A percentile compares a stretch with the other conserved stretches of the same genome.
These are phyloP conservation scores for Sphyrna mokarran DNA, from an alignment of 2,113 vertebrate species.

Conservation along the genomic window DNA sequence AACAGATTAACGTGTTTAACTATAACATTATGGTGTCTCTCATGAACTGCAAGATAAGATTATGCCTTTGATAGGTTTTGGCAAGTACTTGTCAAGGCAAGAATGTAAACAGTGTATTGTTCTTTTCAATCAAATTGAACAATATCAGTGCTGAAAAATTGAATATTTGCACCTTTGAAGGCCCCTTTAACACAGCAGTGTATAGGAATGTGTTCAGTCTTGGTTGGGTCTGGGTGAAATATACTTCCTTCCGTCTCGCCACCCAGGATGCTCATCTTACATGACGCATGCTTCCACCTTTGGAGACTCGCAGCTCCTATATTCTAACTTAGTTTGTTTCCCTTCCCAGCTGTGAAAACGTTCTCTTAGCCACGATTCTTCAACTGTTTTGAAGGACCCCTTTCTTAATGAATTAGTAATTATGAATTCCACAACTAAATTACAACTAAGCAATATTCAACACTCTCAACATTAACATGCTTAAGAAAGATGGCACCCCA, in stretches of 20 bases:
- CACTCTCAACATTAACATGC: not conserved
- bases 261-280: not conserved
- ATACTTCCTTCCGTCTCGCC: not conserved
- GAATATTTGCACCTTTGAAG: not conserved
- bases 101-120: not conserved
- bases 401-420: not conserved
- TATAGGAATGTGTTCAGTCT: not conserved
- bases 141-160: not conserved
- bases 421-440: not conserved
- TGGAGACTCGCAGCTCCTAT: not conserved
- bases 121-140: not conserved
- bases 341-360: not conserved
- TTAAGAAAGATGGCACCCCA: not conserved
- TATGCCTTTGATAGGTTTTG: not conserved
- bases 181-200: not conserved
- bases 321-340: not conserved
- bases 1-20: not conserved
- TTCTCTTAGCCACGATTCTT: not conserved
- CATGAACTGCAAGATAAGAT: not conserved
- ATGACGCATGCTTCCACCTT: not conserved
- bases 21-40: not conserved
- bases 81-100: not conserved
- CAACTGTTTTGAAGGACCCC: not conserved
- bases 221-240: not conserved
- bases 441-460: not conserved